Percentiles rank a stretch among this genome's conserved stretches.
These are phyloP conservation scores for Drosophila bipectinata DNA, from an alignment of 1,140 invertebrate species.

Conservation along the genomic window DNA sequence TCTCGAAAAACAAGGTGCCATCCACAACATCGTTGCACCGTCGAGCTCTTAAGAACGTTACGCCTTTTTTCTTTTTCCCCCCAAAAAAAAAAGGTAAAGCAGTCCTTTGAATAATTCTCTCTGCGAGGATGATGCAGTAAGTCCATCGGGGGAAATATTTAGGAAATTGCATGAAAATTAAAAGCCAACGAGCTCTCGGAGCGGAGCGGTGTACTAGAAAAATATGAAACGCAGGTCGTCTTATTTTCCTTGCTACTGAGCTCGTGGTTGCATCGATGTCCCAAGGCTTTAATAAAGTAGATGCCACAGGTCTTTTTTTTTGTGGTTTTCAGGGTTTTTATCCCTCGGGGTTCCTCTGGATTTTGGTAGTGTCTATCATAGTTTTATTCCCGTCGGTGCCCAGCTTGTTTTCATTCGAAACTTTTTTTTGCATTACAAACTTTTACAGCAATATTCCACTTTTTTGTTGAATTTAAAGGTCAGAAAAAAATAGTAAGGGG, in stretches of 20 bases:
- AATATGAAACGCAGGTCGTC: not conserved
- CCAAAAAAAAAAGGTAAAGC: not conserved
- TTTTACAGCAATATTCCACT: no score
- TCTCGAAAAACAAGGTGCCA: conserved; percentile 4
- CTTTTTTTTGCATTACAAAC: not conserved
- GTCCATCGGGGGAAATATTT: conserved; percentile 12
- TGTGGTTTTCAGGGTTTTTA: not conserved
- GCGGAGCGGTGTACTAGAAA: not conserved
- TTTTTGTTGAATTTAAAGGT: no score
- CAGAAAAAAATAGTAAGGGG: no score
- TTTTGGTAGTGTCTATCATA: not conserved
- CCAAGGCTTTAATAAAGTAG: not conserved
- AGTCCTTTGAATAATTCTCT: conserved; percentile 5
- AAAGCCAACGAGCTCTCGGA: conserved; percentile 14
- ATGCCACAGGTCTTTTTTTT: not conserved
- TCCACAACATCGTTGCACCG: conserved; percentile 1
- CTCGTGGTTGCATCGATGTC: not conserved
- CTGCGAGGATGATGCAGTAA: not conserved
- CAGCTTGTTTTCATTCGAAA: not conserved
- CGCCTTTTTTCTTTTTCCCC: conserved; percentile 9
- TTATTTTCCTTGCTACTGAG: not conserved
- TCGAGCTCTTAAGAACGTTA: conserved; percentile 15
- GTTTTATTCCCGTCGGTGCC: not conserved
- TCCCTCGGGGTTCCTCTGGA: not conserved
- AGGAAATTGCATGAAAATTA: conserved; percentile 20